These are phyloP conservation scores for Anaspis maculata DNA, from an alignment of 2,888 invertebrate species.

Conservation along the genomic window DNA sequence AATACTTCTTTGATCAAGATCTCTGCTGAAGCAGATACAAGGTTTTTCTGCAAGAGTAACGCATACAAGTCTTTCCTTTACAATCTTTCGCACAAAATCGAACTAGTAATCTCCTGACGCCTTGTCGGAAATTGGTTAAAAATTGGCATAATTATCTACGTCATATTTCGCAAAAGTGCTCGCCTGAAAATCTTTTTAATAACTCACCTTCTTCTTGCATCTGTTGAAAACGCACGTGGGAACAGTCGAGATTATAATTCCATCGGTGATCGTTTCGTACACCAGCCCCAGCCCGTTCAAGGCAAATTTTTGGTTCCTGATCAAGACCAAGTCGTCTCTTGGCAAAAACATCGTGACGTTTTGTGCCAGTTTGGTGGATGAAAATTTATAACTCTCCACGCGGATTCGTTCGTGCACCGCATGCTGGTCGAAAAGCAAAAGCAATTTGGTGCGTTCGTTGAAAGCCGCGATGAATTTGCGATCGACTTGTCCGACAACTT, in stretches of 20 bases:
- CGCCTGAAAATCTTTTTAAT: neutral
- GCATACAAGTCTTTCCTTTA: too few species aligned
- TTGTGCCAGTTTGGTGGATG: conserved; percentile 20
- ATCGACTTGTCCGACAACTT: conserved; percentile 64
- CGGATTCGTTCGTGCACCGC: conserved; percentile 78
- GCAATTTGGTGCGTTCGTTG: conserved; percentile 40
- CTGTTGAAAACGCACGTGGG: conserved; percentile 57
- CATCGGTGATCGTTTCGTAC: conserved; percentile 41
- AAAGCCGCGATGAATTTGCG: conserved; percentile 58
- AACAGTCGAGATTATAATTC: conserved; percentile 46
- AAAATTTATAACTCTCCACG: too few species aligned
- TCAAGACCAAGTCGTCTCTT: conserved; percentile 46
- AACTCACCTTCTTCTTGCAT: conserved; percentile 46
- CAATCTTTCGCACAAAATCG: too few species aligned
- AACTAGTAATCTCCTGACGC: too few species aligned
- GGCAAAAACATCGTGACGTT: conserved; percentile 26
- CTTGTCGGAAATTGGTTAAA: too few species aligned
- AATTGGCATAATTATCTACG: conserved; percentile 3
- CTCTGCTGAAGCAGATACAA: conserved; percentile 37
- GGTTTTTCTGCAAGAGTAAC: too few species aligned
- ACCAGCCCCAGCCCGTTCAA: conserved; percentile 53
- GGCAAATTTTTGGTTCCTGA: conserved; percentile 48
- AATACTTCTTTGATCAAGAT: conserved; percentile 53
- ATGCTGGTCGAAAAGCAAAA: conserved; percentile 78
- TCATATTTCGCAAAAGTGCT: too few species aligned